Percentiles rank a stretch among this genome's conserved stretches.
Conservation (phyloP, 2,113 vertebrate genomes). For the Epinephelus cyanopodus region DNA sequence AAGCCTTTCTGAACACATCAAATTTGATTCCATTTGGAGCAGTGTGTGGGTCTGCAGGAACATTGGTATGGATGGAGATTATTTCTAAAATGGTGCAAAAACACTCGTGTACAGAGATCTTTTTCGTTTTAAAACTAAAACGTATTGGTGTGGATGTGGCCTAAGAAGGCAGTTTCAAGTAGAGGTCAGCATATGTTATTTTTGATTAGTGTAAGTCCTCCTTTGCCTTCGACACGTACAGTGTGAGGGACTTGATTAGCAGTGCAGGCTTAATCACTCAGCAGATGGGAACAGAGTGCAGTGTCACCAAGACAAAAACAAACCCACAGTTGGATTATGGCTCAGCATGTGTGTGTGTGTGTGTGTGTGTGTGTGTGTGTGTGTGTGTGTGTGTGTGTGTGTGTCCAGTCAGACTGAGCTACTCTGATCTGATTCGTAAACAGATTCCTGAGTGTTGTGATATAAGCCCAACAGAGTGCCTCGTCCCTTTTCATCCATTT, state of each 20-base stretch:
- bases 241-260: constrained; percentile 67
- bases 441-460: constrained; percentile 32
- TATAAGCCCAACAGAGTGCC: background rate
- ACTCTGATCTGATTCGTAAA: constrained; percentile 42
- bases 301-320: constrained; percentile 71
- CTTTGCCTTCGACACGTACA: constrained; percentile 30
- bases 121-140: background rate
- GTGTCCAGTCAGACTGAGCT: constrained; percentile 28
- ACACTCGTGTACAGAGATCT: no score
- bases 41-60: background rate
- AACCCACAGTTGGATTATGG: constrained; percentile 63
- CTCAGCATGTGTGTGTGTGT: constrained; percentile 5
- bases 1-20: background rate
- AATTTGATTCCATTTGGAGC: background rate
- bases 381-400: constrained; percentile 4
- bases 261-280: constrained; percentile 70
- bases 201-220: constrained; percentile 8
- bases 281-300: constrained; percentile 72
- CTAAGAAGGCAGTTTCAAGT: background rate
- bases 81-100: no score
- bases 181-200: background rate
- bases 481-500: background rate
- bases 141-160: background rate
- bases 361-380: constrained; percentile 13
- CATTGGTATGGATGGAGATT: background rate